These are phyloP conservation scores for Dynastes tityus DNA, from an alignment of 2,888 invertebrate species.

Conservation along the genomic window DNA sequence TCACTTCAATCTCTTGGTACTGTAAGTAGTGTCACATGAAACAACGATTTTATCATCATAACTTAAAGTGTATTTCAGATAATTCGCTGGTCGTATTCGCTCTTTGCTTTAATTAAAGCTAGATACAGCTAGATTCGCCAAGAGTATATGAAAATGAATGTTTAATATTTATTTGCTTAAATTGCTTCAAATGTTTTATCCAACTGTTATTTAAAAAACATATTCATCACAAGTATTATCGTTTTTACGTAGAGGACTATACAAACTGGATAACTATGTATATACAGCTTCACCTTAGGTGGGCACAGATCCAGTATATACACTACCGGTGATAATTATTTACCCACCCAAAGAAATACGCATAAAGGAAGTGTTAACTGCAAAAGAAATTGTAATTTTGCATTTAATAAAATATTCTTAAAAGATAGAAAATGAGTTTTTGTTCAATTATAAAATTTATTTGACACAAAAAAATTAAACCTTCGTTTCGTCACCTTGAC, in stretches of 20 bases:
- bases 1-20: constrained; percentile 16
- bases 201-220: neutral
- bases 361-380: too few relatives aligned
- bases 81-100: constrained; percentile 28
- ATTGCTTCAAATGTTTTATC: neutral
- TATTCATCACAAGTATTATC: neutral
- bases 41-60: neutral
- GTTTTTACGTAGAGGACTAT: neutral
- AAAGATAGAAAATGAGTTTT: too few relatives aligned
- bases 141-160: neutral
- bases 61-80: constrained; percentile 18
- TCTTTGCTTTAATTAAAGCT: constrained; percentile 27
- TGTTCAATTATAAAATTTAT: too few relatives aligned
- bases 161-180: neutral
- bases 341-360: too few relatives aligned
- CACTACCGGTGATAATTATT: too few relatives aligned
- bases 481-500: too few relatives aligned
- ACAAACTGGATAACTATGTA: neutral
- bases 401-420: too few relatives aligned
- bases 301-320: too few relatives aligned
- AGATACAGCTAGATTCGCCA: neutral
- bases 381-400: too few relatives aligned
- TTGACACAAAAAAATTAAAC: too few relatives aligned
- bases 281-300: neutral
- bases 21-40: neutral